Percentiles rank a stretch among this genome's conserved stretches.
Evolutionary conservation across 2,797 vertebrate species (phyloP).

Genomic region (Oceanodroma leucorhoa): DNA sequence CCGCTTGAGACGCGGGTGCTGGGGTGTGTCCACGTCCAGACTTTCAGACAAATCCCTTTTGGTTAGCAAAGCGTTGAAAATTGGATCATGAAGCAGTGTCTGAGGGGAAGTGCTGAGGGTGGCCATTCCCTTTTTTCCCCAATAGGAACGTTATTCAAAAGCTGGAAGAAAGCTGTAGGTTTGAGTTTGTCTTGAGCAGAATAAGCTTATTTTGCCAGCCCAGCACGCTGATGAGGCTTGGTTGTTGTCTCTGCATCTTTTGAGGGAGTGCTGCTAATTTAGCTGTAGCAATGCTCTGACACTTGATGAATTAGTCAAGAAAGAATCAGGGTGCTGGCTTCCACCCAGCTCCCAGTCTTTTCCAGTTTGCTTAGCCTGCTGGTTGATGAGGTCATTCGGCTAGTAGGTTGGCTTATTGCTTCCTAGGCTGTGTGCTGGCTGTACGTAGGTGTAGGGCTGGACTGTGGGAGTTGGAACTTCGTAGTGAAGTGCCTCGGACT

Average conservation of each 20-base stretch:
- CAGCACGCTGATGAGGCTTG: background rate
- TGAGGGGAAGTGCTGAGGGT: background rate
- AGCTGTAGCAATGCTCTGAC: background rate
- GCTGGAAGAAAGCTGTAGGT: background rate
- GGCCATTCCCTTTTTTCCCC: background rate
- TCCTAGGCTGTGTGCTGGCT: background rate
- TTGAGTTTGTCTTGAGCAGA: background rate
- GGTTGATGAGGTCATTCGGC: background rate
- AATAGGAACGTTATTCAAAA: background rate
- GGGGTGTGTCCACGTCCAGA: background rate
- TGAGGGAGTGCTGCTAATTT: background rate
- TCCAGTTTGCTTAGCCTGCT: background rate
- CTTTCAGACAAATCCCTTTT: background rate
- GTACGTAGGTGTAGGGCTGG: background rate
- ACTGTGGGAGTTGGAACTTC: background rate
- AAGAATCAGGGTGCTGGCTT: background rate
- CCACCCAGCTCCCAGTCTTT: background rate
- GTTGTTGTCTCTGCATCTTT: background rate
- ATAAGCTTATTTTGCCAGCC: background rate
- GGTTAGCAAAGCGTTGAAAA: background rate
- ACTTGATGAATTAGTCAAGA: background rate
- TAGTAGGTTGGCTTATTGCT: background rate
- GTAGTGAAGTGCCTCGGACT: background rate
- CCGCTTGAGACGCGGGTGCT: rapidly evolving
- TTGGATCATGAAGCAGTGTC: background rate